Conservation (phyloP, 2,113 vertebrate species). For the Pterocles gutturalis region DNA sequence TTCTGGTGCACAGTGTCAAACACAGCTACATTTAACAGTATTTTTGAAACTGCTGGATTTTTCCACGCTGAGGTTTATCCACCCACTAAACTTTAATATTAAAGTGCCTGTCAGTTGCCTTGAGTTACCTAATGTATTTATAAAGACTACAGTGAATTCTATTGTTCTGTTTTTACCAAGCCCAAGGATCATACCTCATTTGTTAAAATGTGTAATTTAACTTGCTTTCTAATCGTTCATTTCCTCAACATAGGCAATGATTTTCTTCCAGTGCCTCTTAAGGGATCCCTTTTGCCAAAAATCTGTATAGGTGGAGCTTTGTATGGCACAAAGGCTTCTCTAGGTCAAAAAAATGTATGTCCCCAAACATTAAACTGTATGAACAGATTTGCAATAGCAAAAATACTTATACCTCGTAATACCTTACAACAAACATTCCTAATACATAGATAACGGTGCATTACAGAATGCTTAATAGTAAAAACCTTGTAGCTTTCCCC, state of each 20-base stretch:
- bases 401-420: neutral
- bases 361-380: accelerated
- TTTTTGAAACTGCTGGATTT: neutral
- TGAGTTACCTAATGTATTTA: neutral
- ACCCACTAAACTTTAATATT: neutral
- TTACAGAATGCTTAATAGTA: neutral
- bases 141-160: neutral
- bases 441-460: neutral
- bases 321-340: neutral
- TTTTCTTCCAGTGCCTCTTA: neutral
- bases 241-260: neutral
- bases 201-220: neutral
- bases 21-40: neutral
- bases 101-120: neutral
- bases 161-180: neutral
- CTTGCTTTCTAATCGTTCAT: neutral
- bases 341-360: accelerated
- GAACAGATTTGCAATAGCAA: neutral
- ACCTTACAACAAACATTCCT: neutral
- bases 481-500: constrained; percentile 61
- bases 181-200: neutral
- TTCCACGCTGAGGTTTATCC: neutral
- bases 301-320: neutral
- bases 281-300: neutral
- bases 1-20: neutral